Conservation (phyloP, 2,113 vertebrate species). For the Gymnobelideus leadbeateri region DNA sequence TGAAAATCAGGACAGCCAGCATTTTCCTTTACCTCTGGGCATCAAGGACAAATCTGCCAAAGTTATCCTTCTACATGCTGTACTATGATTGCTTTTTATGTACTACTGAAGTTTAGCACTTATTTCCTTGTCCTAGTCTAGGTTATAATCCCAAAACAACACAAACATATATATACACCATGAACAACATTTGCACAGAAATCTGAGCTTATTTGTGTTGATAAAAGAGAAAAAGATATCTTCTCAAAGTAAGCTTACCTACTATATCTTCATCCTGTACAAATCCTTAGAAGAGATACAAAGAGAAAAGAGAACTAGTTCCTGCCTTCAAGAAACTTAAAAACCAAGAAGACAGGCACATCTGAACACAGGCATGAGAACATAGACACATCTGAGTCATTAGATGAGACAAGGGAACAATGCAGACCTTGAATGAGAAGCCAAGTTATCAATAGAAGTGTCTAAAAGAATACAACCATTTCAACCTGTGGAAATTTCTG, state of each 20-base stretch:
- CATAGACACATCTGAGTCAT: conserved; percentile 13
- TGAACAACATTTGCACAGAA: neutral
- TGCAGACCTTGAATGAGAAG: neutral
- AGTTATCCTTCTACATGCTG: neutral
- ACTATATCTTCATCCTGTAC: neutral
- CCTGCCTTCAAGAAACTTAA: neutral
- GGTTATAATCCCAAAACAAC: conserved; percentile 24
- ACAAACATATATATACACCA: neutral
- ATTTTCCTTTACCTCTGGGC: conserved; percentile 6
- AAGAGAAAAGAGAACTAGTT: neutral
- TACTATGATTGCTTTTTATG: conserved; percentile 52
- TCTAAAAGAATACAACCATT: neutral
- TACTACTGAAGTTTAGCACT: conserved; percentile 40
- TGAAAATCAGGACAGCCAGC: conserved; percentile 62
- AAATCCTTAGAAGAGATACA: neutral
- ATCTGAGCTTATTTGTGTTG: conserved; percentile 31
- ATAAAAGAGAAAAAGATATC: conserved; percentile 27
- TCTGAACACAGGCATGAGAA: conserved; percentile 42
- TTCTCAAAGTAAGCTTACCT: neutral
- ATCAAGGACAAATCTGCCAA: conserved; percentile 57
- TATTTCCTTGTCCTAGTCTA: conserved; percentile 52
- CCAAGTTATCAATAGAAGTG: neutral
- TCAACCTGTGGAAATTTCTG: conserved; percentile 10
- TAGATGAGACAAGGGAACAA: neutral
- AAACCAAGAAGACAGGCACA: conserved; percentile 35